These are phyloP conservation scores for Eptesicus fuscus DNA, from an alignment of 2,113 vertebrate species.

Conservation along the genomic window DNA sequence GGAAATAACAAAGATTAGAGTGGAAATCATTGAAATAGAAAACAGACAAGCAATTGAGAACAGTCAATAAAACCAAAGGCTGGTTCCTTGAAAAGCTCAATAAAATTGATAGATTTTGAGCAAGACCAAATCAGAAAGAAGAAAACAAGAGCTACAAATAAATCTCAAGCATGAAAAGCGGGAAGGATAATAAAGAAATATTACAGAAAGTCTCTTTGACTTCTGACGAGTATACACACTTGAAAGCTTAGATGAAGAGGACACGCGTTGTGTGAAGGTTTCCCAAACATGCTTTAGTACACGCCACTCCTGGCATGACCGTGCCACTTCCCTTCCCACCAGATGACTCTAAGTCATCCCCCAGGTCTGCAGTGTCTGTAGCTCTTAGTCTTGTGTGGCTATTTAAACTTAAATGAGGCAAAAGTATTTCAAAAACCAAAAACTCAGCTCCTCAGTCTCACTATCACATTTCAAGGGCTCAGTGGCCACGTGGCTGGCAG, in stretches of 20 bases:
- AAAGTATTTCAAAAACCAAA: not conserved
- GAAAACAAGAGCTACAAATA: not conserved
- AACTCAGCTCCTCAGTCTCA: not conserved
- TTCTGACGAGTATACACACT: not conserved
- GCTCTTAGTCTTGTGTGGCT: not conserved
- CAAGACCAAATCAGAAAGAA: not conserved
- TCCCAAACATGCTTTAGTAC: not conserved
- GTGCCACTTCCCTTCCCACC: not conserved
- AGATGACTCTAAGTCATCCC: not conserved
- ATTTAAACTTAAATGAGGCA: not conserved
- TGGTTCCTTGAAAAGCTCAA: constrained; percentile 24
- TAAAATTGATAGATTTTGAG: constrained; percentile 21
- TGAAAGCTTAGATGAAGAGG: not conserved
- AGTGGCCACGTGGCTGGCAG: not conserved
- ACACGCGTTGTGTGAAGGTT: not conserved
- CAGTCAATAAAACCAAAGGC: constrained; percentile 38
- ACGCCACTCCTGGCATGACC: not conserved
- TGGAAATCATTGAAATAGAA: constrained; percentile 38
- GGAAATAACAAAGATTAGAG: constrained; percentile 5
- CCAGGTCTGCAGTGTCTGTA: not conserved
- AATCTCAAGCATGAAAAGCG: not conserved
- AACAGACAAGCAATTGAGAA: constrained; percentile 38
- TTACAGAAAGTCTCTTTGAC: not conserved
- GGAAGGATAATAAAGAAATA: not conserved
- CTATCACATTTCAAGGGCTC: not conserved